A percentile compares a stretch with the other conserved stretches of the same genome.
These are phyloP conservation scores for Phoenicopterus ruber DNA, from an alignment of 2,113 vertebrate species.

Conservation along the genomic window DNA sequence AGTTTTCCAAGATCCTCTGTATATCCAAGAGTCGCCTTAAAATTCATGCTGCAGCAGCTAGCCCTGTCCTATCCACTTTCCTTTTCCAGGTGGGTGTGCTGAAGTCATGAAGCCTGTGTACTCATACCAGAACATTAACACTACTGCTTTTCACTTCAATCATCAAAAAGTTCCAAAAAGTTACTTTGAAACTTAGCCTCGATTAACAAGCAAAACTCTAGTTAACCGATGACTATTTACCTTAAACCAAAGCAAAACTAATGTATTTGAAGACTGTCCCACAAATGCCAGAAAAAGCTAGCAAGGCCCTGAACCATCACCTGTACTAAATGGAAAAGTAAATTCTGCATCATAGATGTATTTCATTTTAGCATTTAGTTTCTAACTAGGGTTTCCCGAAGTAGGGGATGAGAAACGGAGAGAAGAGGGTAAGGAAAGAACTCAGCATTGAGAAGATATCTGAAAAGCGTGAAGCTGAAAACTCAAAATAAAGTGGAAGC, in stretches of 20 bases:
- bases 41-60: background rate
- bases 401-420: background rate
- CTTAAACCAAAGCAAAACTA: constrained; percentile 42
- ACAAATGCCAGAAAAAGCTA: constrained; percentile 54
- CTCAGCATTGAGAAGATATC: background rate
- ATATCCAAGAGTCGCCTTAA: background rate
- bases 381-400: constrained; percentile 11
- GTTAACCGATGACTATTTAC: constrained; percentile 41
- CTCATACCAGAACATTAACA: constrained; percentile 58
- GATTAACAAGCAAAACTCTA: constrained; percentile 47
- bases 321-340: constrained; percentile 62
- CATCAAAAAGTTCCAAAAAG: constrained; percentile 50
- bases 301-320: constrained; percentile 43
- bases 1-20: background rate
- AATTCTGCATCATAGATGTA: constrained; percentile 14
- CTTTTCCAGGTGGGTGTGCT: constrained; percentile 45
- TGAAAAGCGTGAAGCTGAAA: background rate
- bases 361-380: constrained; percentile 39
- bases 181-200: constrained; percentile 65
- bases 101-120: constrained; percentile 27
- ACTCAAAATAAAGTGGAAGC: background rate
- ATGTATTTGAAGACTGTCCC: constrained; percentile 13
- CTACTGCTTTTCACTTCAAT: constrained; percentile 64
- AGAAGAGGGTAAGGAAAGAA: background rate
- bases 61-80: background rate